These are phyloP conservation scores for Drosophila siamana DNA, from an alignment of 2,888 invertebrate genomes.

Conservation along the genomic window DNA sequence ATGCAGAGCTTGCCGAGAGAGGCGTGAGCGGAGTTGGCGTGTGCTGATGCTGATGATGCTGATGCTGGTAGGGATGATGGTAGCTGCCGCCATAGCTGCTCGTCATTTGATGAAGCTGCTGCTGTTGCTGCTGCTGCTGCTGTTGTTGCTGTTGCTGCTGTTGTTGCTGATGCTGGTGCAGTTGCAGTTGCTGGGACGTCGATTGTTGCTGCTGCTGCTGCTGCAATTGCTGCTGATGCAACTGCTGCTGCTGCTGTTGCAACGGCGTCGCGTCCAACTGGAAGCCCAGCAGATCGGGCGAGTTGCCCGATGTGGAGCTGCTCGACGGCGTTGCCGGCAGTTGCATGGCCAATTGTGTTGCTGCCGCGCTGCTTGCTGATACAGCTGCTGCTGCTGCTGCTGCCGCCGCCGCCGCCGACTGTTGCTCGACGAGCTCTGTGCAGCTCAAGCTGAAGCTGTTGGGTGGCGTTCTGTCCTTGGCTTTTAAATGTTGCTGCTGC, in stretches of 20 bases:
- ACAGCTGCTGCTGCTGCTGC: constrained; percentile 30
- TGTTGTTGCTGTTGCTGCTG: constrained; percentile 50
- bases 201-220: constrained; percentile 34
- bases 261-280: constrained; percentile 59
- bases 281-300: constrained; percentile 81
- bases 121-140: constrained; percentile 47
- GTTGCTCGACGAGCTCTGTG: constrained; percentile 62
- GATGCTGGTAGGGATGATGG: constrained; percentile 60
- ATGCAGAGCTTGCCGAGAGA: constrained; percentile 67
- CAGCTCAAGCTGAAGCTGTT: constrained; percentile 51
- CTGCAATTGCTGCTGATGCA: constrained; percentile 49
- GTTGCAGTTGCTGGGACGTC: constrained; percentile 27
- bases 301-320: constrained; percentile 81
- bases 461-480: constrained; percentile 49
- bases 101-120: constrained; percentile 49
- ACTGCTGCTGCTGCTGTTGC: constrained; percentile 55
- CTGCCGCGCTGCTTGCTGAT: constrained; percentile 20
- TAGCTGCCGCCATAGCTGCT: constrained; percentile 46
- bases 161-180: constrained; percentile 44
- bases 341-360: constrained; percentile 58
- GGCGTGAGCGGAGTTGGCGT: constrained; percentile 63
- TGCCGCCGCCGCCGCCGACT: constrained; percentile 42
- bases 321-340: constrained; percentile 75
- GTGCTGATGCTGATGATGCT: constrained; percentile 50
- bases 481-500: constrained; percentile 52